Evolutionary conservation across 1,140 invertebrate species (phyloP).

Genomic region (Drosophila kikkawai): DNA sequence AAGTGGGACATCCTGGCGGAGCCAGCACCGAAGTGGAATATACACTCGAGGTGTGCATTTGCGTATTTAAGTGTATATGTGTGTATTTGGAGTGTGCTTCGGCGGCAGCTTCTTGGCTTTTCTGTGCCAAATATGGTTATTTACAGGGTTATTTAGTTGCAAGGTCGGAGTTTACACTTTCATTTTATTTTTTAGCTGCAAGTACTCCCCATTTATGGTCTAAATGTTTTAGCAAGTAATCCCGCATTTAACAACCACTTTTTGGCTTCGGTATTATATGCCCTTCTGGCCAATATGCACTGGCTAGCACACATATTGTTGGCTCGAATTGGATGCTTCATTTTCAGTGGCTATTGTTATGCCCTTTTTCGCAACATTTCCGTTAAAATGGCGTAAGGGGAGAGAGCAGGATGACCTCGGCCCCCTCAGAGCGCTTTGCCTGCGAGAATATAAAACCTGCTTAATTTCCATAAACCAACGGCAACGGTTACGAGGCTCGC

Average conservation of each 20-base stretch:
- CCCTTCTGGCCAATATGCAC: not conserved
- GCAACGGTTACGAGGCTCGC: constrained; percentile 53
- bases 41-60: constrained; percentile 28
- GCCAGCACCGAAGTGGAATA: constrained; percentile 33
- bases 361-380: constrained; percentile 9
- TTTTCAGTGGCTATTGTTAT: constrained; percentile 6
- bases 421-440: constrained; percentile 14
- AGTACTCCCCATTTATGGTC: not conserved
- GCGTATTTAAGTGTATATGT: not conserved
- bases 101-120: not conserved
- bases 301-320: not conserved
- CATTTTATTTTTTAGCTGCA: not conserved
- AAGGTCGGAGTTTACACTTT: not conserved
- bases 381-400: not conserved
- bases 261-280: not conserved
- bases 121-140: not conserved
- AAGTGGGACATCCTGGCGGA: constrained; percentile 14
- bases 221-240: not conserved
- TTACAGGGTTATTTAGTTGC: constrained; percentile 2
- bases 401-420: constrained; percentile 1
- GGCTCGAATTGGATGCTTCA: constrained; percentile 4
- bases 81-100: constrained; percentile 6
- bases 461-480: constrained; percentile 71
- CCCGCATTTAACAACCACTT: not conserved
- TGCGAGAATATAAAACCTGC: constrained; percentile 45